Evolutionary conservation across 2,797 vertebrate species (phyloP).

Genomic region (Platyrinchus mystaceus): DNA sequence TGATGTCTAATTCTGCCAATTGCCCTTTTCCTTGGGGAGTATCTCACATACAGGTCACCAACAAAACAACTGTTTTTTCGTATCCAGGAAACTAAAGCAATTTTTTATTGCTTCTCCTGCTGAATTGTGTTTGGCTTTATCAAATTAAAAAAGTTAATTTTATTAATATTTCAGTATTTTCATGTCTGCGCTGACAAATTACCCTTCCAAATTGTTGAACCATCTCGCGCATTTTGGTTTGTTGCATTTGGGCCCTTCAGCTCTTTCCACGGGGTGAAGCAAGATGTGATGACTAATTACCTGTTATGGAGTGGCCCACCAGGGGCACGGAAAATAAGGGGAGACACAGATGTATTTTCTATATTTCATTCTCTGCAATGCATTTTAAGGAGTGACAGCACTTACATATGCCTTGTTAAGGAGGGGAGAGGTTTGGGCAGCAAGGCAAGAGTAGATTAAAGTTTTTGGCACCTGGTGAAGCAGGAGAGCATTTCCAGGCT

Average conservation of each 20-base stretch:
- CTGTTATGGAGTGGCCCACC: background rate
- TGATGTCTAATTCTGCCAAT: background rate
- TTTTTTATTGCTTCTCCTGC: background rate
- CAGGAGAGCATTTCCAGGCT: background rate
- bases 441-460: background rate
- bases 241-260: background rate
- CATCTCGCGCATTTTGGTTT: background rate
- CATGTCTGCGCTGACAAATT: background rate
- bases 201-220: fast-evolving
- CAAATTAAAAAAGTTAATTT: background rate
- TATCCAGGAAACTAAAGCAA: background rate
- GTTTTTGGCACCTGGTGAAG: background rate
- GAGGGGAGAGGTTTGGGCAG: background rate
- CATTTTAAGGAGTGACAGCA: background rate
- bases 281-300: background rate
- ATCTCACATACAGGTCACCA: background rate
- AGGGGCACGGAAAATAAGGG: background rate
- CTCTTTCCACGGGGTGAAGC: background rate
- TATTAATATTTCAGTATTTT: background rate
- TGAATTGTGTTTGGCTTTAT: background rate
- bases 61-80: background rate
- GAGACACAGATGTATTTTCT: background rate
- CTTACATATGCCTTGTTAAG: background rate
- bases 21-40: background rate
- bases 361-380: background rate